Evolutionary conservation across 1,140 invertebrate genomes (phyloP).

Genomic region (Parapsyche elsis): DNA sequence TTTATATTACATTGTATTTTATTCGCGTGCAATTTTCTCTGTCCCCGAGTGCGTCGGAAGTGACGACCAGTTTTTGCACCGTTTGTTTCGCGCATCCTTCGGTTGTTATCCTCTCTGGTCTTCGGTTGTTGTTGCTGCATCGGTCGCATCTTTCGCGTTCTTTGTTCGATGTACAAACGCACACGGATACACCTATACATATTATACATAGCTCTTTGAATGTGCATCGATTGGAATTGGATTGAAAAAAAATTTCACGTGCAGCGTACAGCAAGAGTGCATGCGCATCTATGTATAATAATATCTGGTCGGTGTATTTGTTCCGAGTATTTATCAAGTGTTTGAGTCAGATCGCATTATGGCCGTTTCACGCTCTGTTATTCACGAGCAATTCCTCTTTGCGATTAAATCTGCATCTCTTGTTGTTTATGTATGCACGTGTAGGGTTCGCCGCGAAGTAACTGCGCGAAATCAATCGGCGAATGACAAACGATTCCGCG

Average conservation of each 20-base stretch:
- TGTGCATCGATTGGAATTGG: not conserved
- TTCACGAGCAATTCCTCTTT: constrained; percentile 47
- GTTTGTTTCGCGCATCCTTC: not conserved
- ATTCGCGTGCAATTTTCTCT: not conserved
- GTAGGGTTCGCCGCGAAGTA: too few species aligned
- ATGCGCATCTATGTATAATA: constrained; percentile 9
- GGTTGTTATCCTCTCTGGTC: constrained; percentile 13
- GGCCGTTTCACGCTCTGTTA: constrained; percentile 51
- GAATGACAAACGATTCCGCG: too few species aligned
- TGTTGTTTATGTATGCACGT: too few species aligned
- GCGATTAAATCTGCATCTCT: constrained; percentile 3
- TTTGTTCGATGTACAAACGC: not conserved
- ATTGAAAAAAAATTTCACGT: not conserved
- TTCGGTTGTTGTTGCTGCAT: not conserved
- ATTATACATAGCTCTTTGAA: too few species aligned
- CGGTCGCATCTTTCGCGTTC: not conserved
- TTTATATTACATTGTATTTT: not conserved
- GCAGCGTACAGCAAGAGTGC: too few species aligned
- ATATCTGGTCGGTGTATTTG: not conserved
- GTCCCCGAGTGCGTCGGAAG: constrained; percentile 41
- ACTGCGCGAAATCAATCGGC: too few species aligned
- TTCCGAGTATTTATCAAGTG: constrained; percentile 26
- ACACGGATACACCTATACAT: not conserved
- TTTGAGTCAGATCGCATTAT: constrained; percentile 52
- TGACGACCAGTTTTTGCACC: constrained; percentile 51